Percentiles rank a stretch among this genome's conserved stretches.
Conservation (phyloP, 2,113 vertebrate genomes). For the Gavia stellata region DNA sequence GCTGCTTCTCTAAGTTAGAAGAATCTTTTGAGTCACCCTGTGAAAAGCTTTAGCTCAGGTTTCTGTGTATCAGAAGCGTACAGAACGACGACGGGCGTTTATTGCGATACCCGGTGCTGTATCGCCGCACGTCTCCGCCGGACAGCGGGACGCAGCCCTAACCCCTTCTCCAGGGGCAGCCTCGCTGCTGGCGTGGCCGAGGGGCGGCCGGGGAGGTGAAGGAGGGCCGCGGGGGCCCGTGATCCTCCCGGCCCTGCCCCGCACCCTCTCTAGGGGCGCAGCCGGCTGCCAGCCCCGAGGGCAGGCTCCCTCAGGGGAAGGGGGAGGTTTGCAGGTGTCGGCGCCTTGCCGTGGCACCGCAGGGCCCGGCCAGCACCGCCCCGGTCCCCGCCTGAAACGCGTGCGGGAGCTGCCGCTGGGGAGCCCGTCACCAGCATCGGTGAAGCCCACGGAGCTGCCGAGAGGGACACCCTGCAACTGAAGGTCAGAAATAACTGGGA, state of each 20-base stretch:
- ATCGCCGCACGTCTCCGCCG: no score
- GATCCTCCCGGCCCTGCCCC: not conserved
- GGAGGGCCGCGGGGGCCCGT: not conserved
- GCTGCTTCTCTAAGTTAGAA: rapidly evolving
- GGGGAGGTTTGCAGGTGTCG: not conserved
- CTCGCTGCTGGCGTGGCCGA: not conserved
- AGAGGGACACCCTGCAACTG: not conserved
- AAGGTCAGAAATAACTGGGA: not conserved
- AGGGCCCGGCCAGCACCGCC: not conserved
- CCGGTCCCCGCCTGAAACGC: not conserved
- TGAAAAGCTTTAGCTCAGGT: rapidly evolving
- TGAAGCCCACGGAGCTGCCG: not conserved
- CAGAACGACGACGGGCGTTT: rapidly evolving
- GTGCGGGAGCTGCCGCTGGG: not conserved
- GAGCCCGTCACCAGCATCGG: not conserved
- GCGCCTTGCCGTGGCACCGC: not conserved
- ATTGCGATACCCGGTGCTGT: rapidly evolving
- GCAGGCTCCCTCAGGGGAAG: not conserved
- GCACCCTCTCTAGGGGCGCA: not conserved
- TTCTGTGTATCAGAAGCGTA: rapidly evolving
- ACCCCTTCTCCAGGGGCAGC: not conserved
- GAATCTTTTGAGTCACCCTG: rapidly evolving
- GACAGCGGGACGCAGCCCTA: not conserved
- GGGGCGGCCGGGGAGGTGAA: not conserved
- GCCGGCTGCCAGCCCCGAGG: not conserved